These are phyloP conservation scores for Cerastoderma edule DNA, from an alignment of 2,888 invertebrate species.

Conservation along the genomic window DNA sequence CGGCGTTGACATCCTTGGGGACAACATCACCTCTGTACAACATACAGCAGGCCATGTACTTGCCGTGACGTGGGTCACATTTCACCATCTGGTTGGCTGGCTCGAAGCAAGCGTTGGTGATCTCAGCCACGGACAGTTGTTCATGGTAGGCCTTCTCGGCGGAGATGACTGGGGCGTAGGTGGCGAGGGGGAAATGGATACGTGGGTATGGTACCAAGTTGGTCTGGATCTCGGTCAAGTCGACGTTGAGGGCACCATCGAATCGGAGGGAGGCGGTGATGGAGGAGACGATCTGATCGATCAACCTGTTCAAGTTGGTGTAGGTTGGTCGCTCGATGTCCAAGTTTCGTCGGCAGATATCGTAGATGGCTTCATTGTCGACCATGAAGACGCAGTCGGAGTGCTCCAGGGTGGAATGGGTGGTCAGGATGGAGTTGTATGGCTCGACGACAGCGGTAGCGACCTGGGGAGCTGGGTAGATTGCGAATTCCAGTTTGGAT, in stretches of 20 bases:
- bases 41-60: conserved; percentile 97
- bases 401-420: conserved; percentile 80
- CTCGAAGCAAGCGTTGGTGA: conserved; percentile 90
- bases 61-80: conserved; percentile 85
- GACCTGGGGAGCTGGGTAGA: conserved; percentile 88
- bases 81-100: conserved; percentile 95
- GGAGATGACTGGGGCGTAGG: conserved; percentile 96
- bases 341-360: conserved; percentile 90
- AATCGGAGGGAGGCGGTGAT: conserved; percentile 91
- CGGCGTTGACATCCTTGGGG: conserved; percentile 76
- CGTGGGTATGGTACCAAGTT: conserved; percentile 83
- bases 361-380: conserved; percentile 93
- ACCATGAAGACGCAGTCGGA: conserved; percentile 89
- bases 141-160: conserved; percentile 96
- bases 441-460: conserved; percentile 95
- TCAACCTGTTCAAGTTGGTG: conserved; percentile 95
- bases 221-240: conserved; percentile 85
- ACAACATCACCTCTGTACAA: conserved; percentile 92
- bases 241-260: conserved; percentile 89
- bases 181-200: conserved; percentile 92
- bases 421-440: conserved; percentile 92
- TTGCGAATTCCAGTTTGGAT: conserved; percentile 80
- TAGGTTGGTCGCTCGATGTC: conserved; percentile 93
- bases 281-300: conserved; percentile 90
- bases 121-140: conserved; percentile 85